Percentiles rank a stretch among this genome's conserved stretches.
Conservation (phyloP, 2,888 invertebrate genomes). For the Synanthedon andrenaeformis region DNA sequence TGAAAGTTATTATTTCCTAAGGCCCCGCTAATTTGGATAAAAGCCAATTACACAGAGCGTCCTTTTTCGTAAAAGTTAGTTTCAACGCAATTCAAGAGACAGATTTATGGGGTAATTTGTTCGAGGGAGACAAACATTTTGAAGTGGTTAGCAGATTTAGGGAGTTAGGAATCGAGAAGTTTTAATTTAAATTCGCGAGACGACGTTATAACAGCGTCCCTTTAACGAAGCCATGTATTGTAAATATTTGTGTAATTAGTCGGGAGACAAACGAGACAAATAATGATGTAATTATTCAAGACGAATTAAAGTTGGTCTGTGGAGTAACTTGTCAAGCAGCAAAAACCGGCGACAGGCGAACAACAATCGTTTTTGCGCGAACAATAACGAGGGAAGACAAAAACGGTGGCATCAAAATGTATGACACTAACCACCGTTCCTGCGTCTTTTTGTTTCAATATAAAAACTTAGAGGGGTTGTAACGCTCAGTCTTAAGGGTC, state of each 20-base stretch:
- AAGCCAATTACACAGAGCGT: constrained; percentile 49
- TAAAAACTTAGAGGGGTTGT: constrained; percentile 41
- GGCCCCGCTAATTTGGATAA: constrained; percentile 48
- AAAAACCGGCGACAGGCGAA: constrained; percentile 55
- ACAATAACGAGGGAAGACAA: constrained; percentile 43
- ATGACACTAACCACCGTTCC: constrained; percentile 42
- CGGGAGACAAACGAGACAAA: constrained; percentile 22
- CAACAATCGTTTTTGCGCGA: constrained; percentile 49
- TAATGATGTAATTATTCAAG: constrained; percentile 59
- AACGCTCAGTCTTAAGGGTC: constrained; percentile 30
- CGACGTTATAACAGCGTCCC: not conserved
- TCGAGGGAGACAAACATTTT: constrained; percentile 23
- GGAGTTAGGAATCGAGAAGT: not conserved
- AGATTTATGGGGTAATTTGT: constrained; percentile 30
- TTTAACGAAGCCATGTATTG: not conserved
- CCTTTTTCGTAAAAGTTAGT: constrained; percentile 32
- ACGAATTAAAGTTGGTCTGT: constrained; percentile 42
- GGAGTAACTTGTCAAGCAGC: constrained; percentile 54
- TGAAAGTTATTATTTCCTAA: constrained; percentile 57
- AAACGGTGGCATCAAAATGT: constrained; percentile 57
- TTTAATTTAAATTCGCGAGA: constrained; percentile 2
- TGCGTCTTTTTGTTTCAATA: constrained; percentile 31
- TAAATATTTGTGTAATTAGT: not conserved
- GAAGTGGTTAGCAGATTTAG: constrained; percentile 15
- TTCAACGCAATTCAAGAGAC: constrained; percentile 38